phyloP scores from a whole-genome alignment of 2,888 invertebrate genomes.

The Pocota personata region DNA sequence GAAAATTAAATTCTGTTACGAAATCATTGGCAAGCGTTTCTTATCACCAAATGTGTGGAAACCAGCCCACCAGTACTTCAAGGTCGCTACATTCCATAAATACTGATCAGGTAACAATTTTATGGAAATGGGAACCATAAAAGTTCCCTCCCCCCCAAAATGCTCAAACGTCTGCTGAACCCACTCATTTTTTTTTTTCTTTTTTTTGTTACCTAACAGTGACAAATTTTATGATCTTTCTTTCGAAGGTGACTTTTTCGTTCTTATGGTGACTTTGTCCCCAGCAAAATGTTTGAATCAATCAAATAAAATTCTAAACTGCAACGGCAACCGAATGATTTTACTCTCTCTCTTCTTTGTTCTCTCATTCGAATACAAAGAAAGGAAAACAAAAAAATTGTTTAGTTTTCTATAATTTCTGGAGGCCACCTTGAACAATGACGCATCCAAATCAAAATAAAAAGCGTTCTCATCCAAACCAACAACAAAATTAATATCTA shows the following conservation, averaged over 20 bases:
- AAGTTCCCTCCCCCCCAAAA: neutral
- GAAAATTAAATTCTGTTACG: no score
- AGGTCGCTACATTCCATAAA: neutral
- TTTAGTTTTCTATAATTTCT: neutral
- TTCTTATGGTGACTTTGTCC: conserved; percentile 19
- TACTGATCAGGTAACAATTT: neutral
- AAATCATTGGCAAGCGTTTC: no score
- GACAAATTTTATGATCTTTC: conserved; percentile 21
- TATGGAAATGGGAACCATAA: neutral
- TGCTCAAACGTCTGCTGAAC: conserved; percentile 25
- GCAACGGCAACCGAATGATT: conserved; percentile 30
- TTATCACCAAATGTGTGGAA: no score
- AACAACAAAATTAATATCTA: neutral
- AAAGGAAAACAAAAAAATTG: conserved; percentile 1
- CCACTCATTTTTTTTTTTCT: neutral
- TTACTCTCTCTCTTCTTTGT: conserved; percentile 8
- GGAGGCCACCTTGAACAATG: conserved; percentile 53
- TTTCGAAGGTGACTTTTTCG: conserved; percentile 27
- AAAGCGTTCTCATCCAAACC: conserved; percentile 3
- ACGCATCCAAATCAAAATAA: conserved; percentile 40
- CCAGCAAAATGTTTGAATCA: neutral
- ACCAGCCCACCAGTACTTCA: neutral
- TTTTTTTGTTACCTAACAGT: conserved; percentile 35
- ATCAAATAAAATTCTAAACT: conserved; percentile 16
- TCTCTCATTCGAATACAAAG: neutral